Conservation (phyloP, 2,888 invertebrate genomes). For the Tanypteryx hageni region DNA sequence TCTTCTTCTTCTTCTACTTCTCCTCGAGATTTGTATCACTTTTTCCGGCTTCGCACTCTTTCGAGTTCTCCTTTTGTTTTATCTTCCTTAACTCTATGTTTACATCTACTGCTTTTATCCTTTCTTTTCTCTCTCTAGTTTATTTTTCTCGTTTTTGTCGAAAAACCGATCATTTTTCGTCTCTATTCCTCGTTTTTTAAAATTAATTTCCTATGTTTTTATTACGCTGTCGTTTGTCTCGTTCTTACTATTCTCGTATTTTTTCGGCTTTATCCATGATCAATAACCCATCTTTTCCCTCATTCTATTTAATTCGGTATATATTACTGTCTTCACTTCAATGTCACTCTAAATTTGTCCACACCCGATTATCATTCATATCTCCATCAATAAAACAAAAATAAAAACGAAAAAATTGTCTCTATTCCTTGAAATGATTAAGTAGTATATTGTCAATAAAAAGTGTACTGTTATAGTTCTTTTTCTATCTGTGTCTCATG, state of each 20-base stretch:
- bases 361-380: too few relatives aligned
- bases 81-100: not conserved
- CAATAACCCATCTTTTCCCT: not conserved
- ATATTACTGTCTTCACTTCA: not conserved
- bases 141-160: not conserved
- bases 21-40: not conserved
- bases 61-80: not conserved
- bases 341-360: not conserved
- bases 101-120: not conserved
- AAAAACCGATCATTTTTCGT: too few relatives aligned
- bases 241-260: not conserved
- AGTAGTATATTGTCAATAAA: too few relatives aligned
- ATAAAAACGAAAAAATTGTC: too few relatives aligned
- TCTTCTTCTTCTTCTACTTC: not conserved
- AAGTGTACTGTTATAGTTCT: too few relatives aligned
- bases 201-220: too few relatives aligned
- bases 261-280: not conserved
- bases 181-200: too few relatives aligned
- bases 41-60: not conserved
- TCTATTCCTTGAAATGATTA: too few relatives aligned
- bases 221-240: too few relatives aligned
- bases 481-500: too few relatives aligned
- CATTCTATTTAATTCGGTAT: not conserved
- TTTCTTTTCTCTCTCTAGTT: not conserved
- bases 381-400: too few relatives aligned